phyloP scores from a whole-genome alignment of 2,113 vertebrate species.

The Hassar affinis region DNA sequence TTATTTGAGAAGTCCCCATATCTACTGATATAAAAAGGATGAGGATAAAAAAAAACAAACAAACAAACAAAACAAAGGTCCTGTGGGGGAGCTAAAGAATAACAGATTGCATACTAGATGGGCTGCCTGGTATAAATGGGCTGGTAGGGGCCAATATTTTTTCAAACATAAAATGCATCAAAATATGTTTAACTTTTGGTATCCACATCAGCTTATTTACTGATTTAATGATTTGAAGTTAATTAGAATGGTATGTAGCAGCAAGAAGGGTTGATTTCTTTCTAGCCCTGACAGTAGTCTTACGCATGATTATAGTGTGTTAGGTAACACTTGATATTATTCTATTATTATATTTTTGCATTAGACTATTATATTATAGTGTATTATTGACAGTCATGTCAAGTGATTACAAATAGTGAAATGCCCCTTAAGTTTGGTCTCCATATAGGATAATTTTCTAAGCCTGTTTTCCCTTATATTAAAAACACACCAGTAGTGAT shows the following conservation, averaged over 20 bases:
- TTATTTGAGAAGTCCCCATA: not conserved
- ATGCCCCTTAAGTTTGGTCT: not conserved
- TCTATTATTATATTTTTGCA: no score
- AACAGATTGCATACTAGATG: not conserved
- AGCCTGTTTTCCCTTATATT: not conserved
- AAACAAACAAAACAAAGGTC: not conserved
- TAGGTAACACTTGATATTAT: no score
- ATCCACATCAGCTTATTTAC: no score
- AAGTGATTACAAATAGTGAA: not conserved
- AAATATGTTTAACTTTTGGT: not conserved
- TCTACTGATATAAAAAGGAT: not conserved
- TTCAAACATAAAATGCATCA: not conserved
- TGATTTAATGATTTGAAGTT: not conserved
- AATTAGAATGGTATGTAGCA: not conserved
- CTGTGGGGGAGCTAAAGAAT: slow-evolving; percentile 3
- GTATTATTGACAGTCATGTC: not conserved
- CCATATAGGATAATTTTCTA: not conserved
- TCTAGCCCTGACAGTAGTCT: not conserved
- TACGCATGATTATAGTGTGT: not conserved
- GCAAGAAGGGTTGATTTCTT: not conserved
- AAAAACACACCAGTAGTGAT: not conserved
- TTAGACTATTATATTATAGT: no score
- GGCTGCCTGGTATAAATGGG: not conserved
- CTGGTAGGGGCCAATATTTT: not conserved
- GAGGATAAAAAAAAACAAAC: not conserved